Percentiles rank a stretch among this genome's conserved stretches.
Conservation (phyloP, 2,797 vertebrate species). For the Sebastes variabilis region DNA sequence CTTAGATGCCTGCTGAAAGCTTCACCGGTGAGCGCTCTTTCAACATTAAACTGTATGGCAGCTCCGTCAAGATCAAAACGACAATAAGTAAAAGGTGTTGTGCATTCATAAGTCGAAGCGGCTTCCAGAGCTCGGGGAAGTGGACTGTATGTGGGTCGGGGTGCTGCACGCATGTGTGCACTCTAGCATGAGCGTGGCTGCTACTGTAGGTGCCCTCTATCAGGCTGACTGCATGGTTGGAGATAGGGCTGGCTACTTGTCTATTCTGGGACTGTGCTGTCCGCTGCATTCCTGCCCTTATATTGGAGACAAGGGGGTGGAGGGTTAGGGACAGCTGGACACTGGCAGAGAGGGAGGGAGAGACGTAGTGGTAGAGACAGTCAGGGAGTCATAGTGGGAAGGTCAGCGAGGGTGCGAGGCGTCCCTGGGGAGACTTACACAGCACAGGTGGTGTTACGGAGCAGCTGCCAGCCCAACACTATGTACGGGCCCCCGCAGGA, state of each 20-base stretch:
- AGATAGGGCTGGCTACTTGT: conserved; percentile 54
- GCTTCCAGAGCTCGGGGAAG: background rate
- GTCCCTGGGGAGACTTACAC: conserved; percentile 48
- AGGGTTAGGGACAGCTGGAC: conserved; percentile 75
- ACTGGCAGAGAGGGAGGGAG: conserved; percentile 10
- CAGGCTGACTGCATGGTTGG: conserved; percentile 42
- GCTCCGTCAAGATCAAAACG: conserved; percentile 30
- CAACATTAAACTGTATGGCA: conserved; percentile 31
- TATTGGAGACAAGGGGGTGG: conserved; percentile 56
- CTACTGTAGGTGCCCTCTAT: conserved; percentile 66
- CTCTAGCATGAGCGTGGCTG: conserved; percentile 14
- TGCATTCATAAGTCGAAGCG: conserved; percentile 12
- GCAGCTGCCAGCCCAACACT: conserved; percentile 83
- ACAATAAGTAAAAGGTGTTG: conserved; percentile 30
- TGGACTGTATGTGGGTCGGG: conserved; percentile 23
- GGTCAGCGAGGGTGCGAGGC: conserved; percentile 49
- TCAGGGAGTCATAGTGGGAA: conserved; percentile 56
- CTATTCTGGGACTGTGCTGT: conserved; percentile 76
- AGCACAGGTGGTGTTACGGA: conserved; percentile 74
- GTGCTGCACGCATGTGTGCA: conserved; percentile 11
- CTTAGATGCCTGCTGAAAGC: conserved; percentile 43
- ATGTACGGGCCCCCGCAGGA: conserved; percentile 41
- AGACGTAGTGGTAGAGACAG: conserved; percentile 32
- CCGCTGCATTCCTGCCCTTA: conserved; percentile 79
- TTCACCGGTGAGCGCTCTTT: conserved; percentile 23